Evolutionary conservation across 2,113 vertebrate genomes (phyloP), one percentile per base, ranked within the genome.

Genomic region (Piaya cayana): DNA sequence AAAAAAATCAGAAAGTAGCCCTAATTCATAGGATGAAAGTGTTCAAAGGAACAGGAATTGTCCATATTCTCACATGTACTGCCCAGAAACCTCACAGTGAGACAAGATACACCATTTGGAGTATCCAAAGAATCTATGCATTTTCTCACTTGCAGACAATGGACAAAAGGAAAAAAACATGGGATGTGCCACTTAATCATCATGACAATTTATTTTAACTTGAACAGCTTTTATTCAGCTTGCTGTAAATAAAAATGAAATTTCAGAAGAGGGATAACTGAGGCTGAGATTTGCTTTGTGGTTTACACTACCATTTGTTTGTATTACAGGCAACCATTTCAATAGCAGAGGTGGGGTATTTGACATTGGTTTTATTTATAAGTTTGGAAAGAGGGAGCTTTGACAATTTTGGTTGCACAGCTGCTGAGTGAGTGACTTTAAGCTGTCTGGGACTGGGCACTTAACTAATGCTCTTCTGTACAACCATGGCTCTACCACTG

Each of bases 401-500:
- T 18, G 18, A 80, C 47, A 50, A 21, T 47, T 84, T 75, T 39
- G 52, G 50, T 59, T 82, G 64, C 55, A 55, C 25, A 70, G 55
- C 45, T 92, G 53, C 56, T 32, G 39, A 77, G 30, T 11, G 64
- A 88, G 17, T 23, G 56, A 36, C 71, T 71, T 79, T 37, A 43
- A 53, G 4, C 27, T 17, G 8, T 27, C 37, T 64, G 42, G n/a
- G 27, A 39, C 29, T 32, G 19, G 75, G n/a, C 29, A 19, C 22
- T 75, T 34, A 42, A 23, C 15, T 50, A 42, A 49, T 7, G 25
- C 20, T 49, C 29, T 39, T 75, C 53, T 47, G 12, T 26, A 25
- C 29, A 34, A 6, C 29, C 16, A 5, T 2, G 8, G 15, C 50
- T 59, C 17, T 70, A 11, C 37, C 36, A 32, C 22, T 0, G 1